These are phyloP conservation scores for Euthynnus affinis DNA, from an alignment of 2,797 vertebrate genomes.

Conservation along the genomic window DNA sequence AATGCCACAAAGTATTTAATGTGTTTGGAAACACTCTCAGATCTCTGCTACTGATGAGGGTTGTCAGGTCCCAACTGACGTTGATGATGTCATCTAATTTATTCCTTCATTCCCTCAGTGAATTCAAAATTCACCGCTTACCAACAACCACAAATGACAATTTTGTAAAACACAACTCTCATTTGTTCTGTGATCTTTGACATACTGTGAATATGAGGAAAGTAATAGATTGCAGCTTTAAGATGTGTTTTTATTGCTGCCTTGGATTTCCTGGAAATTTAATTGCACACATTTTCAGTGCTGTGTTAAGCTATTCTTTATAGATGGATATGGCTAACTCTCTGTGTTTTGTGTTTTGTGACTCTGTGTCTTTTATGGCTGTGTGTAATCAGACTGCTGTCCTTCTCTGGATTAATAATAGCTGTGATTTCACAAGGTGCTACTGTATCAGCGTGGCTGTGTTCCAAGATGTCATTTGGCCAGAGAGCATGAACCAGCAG, in stretches of 20 bases:
- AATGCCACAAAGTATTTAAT: conserved; percentile 5
- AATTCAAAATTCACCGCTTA: conserved; percentile 26
- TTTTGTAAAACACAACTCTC: conserved; percentile 16
- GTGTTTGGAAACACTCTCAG: background rate
- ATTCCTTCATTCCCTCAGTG: conserved; percentile 1
- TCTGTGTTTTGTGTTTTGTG: conserved; percentile 53
- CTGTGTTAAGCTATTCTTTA: conserved; percentile 53
- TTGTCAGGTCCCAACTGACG: conserved; percentile 11
- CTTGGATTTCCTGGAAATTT: conserved; percentile 54
- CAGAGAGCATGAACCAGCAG: conserved; percentile 78
- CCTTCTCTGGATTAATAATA: conserved; percentile 77
- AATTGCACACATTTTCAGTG: conserved; percentile 56
- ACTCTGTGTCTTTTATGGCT: conserved; percentile 64
- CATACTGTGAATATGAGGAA: conserved; percentile 30
- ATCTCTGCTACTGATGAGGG: background rate
- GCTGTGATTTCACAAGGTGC: conserved; percentile 75
- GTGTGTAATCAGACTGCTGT: conserved; percentile 75
- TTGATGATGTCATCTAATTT: background rate
- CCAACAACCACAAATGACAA: background rate
- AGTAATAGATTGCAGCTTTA: conserved; percentile 62
- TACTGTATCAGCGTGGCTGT: conserved; percentile 74
- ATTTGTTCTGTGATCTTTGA: conserved; percentile 31
- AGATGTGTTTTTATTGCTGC: conserved; percentile 52
- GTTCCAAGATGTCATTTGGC: conserved; percentile 81
- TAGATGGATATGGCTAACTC: conserved; percentile 46